Evolutionary conservation across 2,888 invertebrate genomes (phyloP).

Genomic region (Leptopterna dolabrata): DNA sequence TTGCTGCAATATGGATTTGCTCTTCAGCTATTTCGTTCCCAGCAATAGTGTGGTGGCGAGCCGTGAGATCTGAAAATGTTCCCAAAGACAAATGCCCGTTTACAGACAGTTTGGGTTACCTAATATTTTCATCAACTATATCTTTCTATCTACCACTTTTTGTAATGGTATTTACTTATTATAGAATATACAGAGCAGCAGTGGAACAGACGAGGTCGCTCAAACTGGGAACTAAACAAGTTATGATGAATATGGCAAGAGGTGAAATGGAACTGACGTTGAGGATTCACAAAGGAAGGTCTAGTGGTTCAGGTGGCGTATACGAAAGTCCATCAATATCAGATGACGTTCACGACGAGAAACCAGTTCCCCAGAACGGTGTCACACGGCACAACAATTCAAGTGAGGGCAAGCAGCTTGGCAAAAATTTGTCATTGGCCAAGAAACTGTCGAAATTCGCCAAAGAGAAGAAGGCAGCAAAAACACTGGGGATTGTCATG

Average conservation of each 20-base stretch:
- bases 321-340: conserved; percentile 67
- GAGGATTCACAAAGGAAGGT: conserved; percentile 87
- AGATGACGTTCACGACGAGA: conserved; percentile 70
- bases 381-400: conserved; percentile 75
- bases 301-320: conserved; percentile 70
- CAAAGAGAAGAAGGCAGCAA: conserved; percentile 97
- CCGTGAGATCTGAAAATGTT: conserved; percentile 82
- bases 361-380: conserved; percentile 81
- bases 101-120: conserved; percentile 94
- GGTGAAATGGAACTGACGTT: conserved; percentile 89
- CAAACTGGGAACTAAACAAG: conserved; percentile 91
- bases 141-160: conserved; percentile 97
- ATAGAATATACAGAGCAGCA: conserved; percentile 94
- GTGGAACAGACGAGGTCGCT: conserved; percentile 91
- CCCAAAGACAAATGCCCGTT: conserved; percentile 92
- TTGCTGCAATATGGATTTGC: conserved; percentile 95
- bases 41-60: conserved; percentile 96
- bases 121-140: conserved; percentile 96
- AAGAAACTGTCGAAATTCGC: conserved; percentile 94
- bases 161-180: conserved; percentile 98
- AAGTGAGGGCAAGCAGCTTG: conserved; percentile 75
- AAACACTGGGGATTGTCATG: conserved; percentile 96
- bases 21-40: conserved; percentile 98
- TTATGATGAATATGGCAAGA: conserved; percentile 77
- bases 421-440: conserved; percentile 92